Conservation (phyloP, 2,888 invertebrate species). For the Andrena hattorfiana region DNA sequence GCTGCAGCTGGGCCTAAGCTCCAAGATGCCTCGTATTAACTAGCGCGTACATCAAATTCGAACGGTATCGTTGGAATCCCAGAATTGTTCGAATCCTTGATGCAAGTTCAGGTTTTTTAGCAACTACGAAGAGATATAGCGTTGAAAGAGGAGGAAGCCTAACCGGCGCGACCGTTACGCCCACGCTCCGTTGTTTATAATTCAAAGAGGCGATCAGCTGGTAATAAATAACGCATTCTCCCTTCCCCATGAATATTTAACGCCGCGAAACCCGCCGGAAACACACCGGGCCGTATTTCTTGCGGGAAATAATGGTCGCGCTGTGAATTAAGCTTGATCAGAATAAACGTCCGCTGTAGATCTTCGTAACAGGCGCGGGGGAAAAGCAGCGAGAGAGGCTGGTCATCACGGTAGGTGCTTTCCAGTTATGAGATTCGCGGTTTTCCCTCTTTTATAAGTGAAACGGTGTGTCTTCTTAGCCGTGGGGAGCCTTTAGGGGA, state of each 20-base stretch:
- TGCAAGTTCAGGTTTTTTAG: no score
- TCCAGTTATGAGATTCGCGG: background rate
- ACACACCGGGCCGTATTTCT: conserved; percentile 20
- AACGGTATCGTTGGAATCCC: no score
- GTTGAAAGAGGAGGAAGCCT: background rate
- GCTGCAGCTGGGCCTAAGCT: conserved; percentile 29
- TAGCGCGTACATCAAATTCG: no score
- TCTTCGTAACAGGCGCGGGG: background rate
- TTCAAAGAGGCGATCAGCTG: conserved; percentile 32
- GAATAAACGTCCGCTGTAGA: conserved; percentile 32
- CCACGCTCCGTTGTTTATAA: conserved; percentile 32
- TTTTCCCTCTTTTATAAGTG: background rate
- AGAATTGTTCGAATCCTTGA: no score
- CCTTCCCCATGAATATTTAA: conserved; percentile 46
- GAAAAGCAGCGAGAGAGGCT: background rate
- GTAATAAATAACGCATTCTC: conserved; percentile 40
- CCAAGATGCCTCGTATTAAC: no score
- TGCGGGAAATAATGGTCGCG: conserved; percentile 25
- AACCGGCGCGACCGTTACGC: background rate
- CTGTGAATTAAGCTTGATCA: conserved; percentile 30
- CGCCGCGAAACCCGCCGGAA: background rate
- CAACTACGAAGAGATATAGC: no score
- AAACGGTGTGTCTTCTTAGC: background rate
- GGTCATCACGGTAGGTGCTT: background rate
- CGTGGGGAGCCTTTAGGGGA: background rate